Base-by-base conservation (phyloP, 2,797 vertebrate genomes). In the Chelon labrosus region DNA sequence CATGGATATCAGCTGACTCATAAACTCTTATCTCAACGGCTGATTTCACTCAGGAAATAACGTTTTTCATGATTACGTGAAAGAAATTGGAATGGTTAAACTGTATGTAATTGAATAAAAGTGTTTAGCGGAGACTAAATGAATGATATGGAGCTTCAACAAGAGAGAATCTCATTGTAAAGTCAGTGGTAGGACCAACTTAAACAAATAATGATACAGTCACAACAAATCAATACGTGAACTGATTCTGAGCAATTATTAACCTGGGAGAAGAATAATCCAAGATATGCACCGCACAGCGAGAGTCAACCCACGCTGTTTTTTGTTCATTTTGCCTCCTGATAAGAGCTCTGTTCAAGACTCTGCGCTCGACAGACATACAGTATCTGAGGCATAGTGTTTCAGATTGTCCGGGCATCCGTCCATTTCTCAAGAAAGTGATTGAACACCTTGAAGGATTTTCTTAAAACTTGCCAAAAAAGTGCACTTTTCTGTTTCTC, bases 231-330 rank as follows among this genome's bases (percentile, higher is more conserved):
- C 49, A 66, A 60, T 71, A 68, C 65, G 12, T 42, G n/a, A 47
- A 50, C 49, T 47, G 47, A 20, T 37, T 74, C 62, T 58, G 44
- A 41, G 65, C 35, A 77, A 5, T 70, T 38, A 59, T 70, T 63
- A 53, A 11, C 37, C 37, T 46, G 10, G 22, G n/a, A 58, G 79
- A 51, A n/a, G 63, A 80, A 75, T 68, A 70, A 59, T 53, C 60
- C 66, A 67, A 47, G 37, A 17, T 56, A 16, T 76, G 65, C 52
- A 53, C 70, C n/a, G 2, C 63, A 25, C 35, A 79, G 47, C 59
- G 52, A 69, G 41, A 47, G 56, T 75, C 68, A 61, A 55, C 70
- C 76, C 71, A 80, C 82, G 37, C 64, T 51, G 47, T 39, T 69
- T 58, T 74, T 59, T 41, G 55, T 66, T 69, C 27, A 37, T 53